Conservation (phyloP, 2,113 vertebrate genomes). For the Ia io region DNA sequence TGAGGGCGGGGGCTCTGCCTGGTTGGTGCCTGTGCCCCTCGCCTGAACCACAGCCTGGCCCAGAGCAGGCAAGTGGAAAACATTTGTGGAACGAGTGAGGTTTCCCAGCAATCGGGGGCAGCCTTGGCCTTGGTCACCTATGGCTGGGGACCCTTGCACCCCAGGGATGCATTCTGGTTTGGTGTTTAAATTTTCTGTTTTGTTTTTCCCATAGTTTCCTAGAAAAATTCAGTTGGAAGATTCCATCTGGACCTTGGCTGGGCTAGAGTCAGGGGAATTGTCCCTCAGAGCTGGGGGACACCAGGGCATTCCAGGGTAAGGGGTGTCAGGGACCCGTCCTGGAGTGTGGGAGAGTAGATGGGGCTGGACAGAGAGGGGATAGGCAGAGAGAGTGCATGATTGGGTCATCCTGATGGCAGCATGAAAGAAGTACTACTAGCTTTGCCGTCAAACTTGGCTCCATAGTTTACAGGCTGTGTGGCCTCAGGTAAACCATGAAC, state of each 20-base stretch:
- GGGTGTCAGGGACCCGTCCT: neutral
- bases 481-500: neutral
- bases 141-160: neutral
- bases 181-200: constrained; percentile 29
- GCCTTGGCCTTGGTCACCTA: neutral
- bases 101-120: neutral
- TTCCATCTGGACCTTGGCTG: neutral
- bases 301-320: neutral
- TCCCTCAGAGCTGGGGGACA: neutral
- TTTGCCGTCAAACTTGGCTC: neutral
- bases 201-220: constrained; percentile 52
- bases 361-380: neutral
- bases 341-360: rapidly evolving
- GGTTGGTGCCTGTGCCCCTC: rapidly evolving
- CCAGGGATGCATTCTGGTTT: neutral
- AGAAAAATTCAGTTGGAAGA: constrained; percentile 47
- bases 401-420: neutral
- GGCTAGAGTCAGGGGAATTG: neutral
- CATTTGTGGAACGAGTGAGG: neutral
- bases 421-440: neutral
- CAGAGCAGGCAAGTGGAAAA: rapidly evolving
- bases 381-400: neutral
- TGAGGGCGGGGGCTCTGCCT: neutral
- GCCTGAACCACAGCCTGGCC: rapidly evolving
- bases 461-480: neutral